Conservation (phyloP, 2,797 vertebrate genomes). For the Poecile montanus region DNA sequence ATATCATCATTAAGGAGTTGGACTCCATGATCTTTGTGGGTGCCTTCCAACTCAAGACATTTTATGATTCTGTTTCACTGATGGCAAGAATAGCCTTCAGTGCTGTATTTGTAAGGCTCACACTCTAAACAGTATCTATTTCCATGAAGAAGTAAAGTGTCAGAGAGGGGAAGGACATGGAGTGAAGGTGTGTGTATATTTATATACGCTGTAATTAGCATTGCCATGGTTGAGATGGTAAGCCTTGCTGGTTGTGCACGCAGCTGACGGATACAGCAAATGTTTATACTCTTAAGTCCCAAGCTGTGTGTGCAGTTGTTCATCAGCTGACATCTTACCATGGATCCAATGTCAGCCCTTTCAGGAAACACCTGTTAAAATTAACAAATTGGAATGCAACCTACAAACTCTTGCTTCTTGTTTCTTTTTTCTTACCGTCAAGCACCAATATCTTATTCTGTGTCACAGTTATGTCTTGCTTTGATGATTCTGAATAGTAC, state of each 20-base stretch:
- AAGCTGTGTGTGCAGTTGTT: slow-evolving; percentile 65
- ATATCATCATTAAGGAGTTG: background rate
- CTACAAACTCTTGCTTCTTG: slow-evolving; percentile 62
- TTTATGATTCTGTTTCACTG: background rate
- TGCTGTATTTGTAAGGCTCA: background rate
- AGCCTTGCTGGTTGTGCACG: background rate
- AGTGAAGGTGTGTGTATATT: background rate
- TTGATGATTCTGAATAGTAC: background rate
- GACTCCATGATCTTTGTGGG: background rate
- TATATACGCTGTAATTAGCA: background rate
- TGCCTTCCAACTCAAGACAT: background rate
- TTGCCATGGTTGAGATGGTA: background rate
- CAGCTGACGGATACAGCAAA: slow-evolving; percentile 21
- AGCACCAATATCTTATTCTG: background rate
- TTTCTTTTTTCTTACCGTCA: slow-evolving; percentile 18
- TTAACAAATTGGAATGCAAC: slow-evolving; percentile 40
- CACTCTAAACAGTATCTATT: background rate
- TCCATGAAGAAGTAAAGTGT: background rate
- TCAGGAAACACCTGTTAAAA: slow-evolving; percentile 71
- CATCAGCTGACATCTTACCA: slow-evolving; percentile 59
- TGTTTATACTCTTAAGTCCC: slow-evolving; percentile 26
- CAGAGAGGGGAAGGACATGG: background rate
- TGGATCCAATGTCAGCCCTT: slow-evolving; percentile 63
- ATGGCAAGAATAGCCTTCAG: background rate
- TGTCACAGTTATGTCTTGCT: background rate